phyloP scores from a whole-genome alignment of 2,888 invertebrate genomes.

The Napeogenes sylphis region DNA sequence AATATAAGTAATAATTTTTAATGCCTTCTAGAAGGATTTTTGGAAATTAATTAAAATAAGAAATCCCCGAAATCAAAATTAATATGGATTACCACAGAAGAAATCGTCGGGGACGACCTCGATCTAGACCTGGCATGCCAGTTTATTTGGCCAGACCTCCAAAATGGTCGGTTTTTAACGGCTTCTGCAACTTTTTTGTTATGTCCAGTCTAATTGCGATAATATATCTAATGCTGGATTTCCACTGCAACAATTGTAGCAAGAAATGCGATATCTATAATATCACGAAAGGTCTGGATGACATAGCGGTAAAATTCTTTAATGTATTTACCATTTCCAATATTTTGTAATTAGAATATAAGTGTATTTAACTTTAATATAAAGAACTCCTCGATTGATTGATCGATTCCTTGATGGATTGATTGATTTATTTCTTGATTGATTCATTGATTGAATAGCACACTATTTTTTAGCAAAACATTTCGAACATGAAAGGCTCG shows the following conservation, averaged over 20 bases:
- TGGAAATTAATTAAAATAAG: neutral
- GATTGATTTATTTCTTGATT: too few relatives aligned
- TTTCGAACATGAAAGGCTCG: conserved; percentile 47
- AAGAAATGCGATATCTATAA: conserved; percentile 44
- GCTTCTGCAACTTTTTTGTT: conserved; percentile 47
- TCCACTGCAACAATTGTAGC: conserved; percentile 50
- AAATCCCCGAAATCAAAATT: neutral
- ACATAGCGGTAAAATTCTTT: conserved; percentile 49
- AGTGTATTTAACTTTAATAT: too few relatives aligned
- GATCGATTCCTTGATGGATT: too few relatives aligned
- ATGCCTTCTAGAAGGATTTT: conserved; percentile 1
- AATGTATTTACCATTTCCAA: too few relatives aligned
- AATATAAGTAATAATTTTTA: conserved; percentile 15
- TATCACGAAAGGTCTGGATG: conserved; percentile 50
- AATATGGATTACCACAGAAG: conserved; percentile 53
- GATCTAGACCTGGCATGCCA: conserved; percentile 21
- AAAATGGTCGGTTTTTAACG: conserved; percentile 38
- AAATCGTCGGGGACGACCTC: conserved; percentile 43
- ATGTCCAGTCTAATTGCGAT: conserved; percentile 47
- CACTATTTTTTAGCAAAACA: conserved; percentile 49
- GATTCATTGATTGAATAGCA: neutral
- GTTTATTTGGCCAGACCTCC: conserved; percentile 27
- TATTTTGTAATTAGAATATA: too few relatives aligned
- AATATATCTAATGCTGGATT: conserved; percentile 55
- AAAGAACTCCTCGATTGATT: too few relatives aligned